These are phyloP conservation scores for Oncorhynchus masou DNA, from an alignment of 2,113 vertebrate species.

Conservation along the genomic window DNA sequence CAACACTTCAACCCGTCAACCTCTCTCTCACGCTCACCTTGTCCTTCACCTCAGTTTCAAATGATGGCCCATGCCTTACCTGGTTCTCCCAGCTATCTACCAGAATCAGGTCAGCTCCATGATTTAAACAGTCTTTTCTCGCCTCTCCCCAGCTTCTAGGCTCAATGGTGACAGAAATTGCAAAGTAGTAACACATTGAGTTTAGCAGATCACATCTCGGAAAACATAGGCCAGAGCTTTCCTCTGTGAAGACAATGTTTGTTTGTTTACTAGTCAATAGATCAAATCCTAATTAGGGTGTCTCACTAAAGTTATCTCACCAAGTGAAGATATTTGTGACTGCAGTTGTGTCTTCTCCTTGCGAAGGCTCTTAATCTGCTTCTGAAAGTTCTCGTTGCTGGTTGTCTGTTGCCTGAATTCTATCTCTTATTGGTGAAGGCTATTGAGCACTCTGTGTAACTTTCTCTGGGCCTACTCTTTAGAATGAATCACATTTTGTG, in stretches of 20 bases:
- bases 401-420: slow-evolving; percentile 26
- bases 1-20: background rate
- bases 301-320: slow-evolving; percentile 33
- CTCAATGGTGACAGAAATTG: background rate
- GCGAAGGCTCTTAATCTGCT: slow-evolving; percentile 32
- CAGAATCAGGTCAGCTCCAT: slow-evolving; percentile 54
- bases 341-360: slow-evolving; percentile 34
- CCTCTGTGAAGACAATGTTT: slow-evolving; percentile 39
- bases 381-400: slow-evolving; percentile 26
- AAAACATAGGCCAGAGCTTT: slow-evolving; percentile 51
- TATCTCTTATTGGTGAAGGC: slow-evolving; percentile 11
- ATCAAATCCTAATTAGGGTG: background rate
- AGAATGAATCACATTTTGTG: slow-evolving; percentile 26
- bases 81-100: slow-evolving; percentile 55
- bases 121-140: slow-evolving; percentile 50
- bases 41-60: background rate
- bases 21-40: background rate
- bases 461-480: slow-evolving; percentile 20
- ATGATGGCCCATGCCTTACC: slow-evolving; percentile 36
- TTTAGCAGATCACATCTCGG: slow-evolving; percentile 47
- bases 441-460: slow-evolving; percentile 14
- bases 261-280: background rate
- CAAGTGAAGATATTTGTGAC: slow-evolving; percentile 11
- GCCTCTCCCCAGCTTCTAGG: slow-evolving; percentile 57
- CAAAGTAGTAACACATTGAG: slow-evolving; percentile 59